Conservation (phyloP, 2,888 invertebrate genomes). For the Athripsodes cinereus region DNA sequence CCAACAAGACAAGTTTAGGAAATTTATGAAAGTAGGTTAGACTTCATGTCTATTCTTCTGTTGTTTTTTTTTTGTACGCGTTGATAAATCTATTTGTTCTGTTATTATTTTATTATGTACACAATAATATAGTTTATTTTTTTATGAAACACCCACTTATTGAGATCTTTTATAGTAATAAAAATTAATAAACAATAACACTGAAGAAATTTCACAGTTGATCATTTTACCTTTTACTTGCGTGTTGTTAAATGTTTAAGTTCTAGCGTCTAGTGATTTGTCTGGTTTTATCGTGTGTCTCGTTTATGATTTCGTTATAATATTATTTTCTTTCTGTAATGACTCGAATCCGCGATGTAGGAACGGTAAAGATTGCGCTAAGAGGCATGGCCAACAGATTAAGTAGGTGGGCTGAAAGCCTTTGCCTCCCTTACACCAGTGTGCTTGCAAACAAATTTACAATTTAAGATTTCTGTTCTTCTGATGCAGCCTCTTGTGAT, state of each 20-base stretch:
- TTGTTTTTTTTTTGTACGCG: too few species aligned
- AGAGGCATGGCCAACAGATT: conserved; percentile 27
- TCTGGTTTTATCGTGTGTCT: too few species aligned
- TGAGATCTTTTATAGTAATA: too few species aligned
- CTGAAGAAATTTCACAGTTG: background rate
- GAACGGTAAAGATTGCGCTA: background rate
- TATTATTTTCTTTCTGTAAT: conserved; percentile 10
- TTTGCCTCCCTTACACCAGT: conserved; percentile 36
- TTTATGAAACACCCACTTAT: too few species aligned
- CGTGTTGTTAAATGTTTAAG: background rate
- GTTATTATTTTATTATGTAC: too few species aligned
- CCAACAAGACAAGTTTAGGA: too few species aligned
- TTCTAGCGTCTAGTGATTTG: too few species aligned
- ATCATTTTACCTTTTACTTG: background rate
- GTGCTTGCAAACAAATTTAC: conserved; percentile 33
- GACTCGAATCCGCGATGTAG: conserved; percentile 17
- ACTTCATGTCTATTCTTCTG: too few species aligned
- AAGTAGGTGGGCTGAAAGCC: conserved; percentile 26
- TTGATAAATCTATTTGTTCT: too few species aligned
- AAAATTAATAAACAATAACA: background rate
- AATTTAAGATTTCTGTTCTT: conserved; percentile 29
- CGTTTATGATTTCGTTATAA: background rate
- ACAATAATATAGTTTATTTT: too few species aligned
- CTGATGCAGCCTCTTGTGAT: conserved; percentile 30
- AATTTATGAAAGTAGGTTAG: too few species aligned